Conservation (phyloP, 2,888 invertebrate species). For the Pristionchus mayeri region DNA sequence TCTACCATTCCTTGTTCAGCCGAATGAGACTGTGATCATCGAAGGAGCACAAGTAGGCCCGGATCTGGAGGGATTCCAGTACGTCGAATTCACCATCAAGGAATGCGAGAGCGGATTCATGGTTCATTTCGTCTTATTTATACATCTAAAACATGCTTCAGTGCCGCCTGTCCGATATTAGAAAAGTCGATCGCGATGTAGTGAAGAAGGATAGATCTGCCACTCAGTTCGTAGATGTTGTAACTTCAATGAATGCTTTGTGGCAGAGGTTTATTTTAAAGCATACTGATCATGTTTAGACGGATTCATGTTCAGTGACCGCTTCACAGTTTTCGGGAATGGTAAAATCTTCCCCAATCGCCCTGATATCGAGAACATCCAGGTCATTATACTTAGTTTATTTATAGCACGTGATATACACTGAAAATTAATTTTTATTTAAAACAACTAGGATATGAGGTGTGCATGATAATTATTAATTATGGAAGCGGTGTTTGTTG, state of each 20-base stretch:
- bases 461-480: not conserved
- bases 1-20: not conserved
- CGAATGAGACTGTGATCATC: conserved; percentile 17
- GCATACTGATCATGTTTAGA: not conserved
- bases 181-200: not conserved
- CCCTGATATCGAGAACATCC: not conserved
- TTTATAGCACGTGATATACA: no score
- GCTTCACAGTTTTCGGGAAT: conserved; percentile 29
- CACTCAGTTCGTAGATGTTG: conserved; percentile 13
- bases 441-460: no score
- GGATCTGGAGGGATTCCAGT: not conserved
- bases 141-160: no score
- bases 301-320: not conserved
- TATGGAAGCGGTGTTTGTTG: not conserved
- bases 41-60: not conserved
- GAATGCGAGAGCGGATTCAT: no score
- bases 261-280: not conserved
- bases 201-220: conserved; percentile 1
- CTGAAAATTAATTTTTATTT: no score
- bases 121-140: no score
- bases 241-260: not conserved
- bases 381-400: no score
- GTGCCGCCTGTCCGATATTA: conserved; percentile 1
- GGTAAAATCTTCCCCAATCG: conserved; percentile 44
- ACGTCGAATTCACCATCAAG: not conserved